Base-by-base conservation (phyloP, 2,113 vertebrate species). In the Vidua chalybeata region DNA sequence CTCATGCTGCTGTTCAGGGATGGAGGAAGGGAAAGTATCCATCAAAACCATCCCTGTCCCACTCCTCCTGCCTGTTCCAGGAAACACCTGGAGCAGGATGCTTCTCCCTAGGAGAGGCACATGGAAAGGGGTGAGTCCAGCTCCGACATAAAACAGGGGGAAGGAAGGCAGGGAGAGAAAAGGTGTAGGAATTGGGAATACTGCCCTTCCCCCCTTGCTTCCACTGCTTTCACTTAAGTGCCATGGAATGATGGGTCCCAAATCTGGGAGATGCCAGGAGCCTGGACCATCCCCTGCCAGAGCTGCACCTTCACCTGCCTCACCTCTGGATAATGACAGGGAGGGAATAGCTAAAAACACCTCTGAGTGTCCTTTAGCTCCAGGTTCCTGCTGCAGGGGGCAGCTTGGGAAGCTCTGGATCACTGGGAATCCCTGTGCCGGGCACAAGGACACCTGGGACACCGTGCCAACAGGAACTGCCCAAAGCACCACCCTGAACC, bases 131-230 rank as follows among this genome's bases (percentile, higher is more conserved):
- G 20, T 10, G 51, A 77, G 31, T 20, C 54, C 74, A 51, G 35
- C 68, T 68, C 10, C 0, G 0, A 10, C 37, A 27, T 1, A 2
- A 15, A n/a, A 51, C 9, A 28, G 51, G 31, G 3, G 5, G 64
- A 82, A 28, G 45, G 39, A 69, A 84, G 16, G 30, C 62, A 84
- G 48, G 43, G 52, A 72, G 30, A 52, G 21, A 58, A 76, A 18
- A 59, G 12, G 10, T 9, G 10, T 2, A 15, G 74, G 23, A 37
- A 39, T 4, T n/a, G 58, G 66, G 54, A 83, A 67, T 24, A 5
- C 2, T 54, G 46, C 14, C 9, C 26, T 79, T 28, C 35, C 27
- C 18, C 59, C 64, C 23, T 18, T 33, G 59, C 24, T 55, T 46
- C 43, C 54, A 10, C 19, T 61, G 51, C 67, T 66, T 66, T 33